Evolutionary conservation across 2,113 vertebrate species (phyloP).

Genomic region (Dromiciops gliroides): DNA sequence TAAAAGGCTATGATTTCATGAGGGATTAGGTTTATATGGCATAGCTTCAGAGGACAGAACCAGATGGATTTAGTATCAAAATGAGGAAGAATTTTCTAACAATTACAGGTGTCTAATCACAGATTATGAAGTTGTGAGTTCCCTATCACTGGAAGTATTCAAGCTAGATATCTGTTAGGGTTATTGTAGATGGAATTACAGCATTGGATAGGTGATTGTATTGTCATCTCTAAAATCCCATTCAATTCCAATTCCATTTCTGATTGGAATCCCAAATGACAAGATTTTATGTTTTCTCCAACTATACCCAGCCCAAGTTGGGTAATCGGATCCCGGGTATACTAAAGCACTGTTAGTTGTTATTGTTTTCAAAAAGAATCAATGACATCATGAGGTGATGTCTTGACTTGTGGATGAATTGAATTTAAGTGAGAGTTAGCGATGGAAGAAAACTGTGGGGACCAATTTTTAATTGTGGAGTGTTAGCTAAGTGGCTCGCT

Average conservation of each 20-base stretch:
- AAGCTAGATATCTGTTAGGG: not conserved
- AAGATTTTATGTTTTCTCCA: not conserved
- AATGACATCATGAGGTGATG: not conserved
- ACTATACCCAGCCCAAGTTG: not conserved
- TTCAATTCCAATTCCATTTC: not conserved
- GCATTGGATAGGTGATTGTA: not conserved
- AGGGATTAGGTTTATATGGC: not conserved
- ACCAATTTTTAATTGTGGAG: too few species aligned
- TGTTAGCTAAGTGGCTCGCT: too few species aligned
- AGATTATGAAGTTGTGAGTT: not conserved
- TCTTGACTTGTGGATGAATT: not conserved
- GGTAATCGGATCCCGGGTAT: not conserved
- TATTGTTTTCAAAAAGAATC: not conserved
- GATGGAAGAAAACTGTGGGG: too few species aligned
- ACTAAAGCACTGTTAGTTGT: not conserved
- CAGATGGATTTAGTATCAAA: not conserved
- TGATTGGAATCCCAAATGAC: not conserved
- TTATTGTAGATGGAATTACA: not conserved
- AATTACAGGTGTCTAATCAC: not conserved
- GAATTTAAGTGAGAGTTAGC: not conserved
- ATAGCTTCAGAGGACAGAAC: not conserved
- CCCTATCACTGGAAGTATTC: not conserved
- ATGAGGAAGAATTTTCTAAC: not conserved
- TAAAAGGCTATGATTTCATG: not conserved
- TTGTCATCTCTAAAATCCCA: not conserved